Base-by-base conservation (phyloP, 30 jellyfish, hydroid and myxozoan species). In the Clytia hemisphaerica region DNA sequence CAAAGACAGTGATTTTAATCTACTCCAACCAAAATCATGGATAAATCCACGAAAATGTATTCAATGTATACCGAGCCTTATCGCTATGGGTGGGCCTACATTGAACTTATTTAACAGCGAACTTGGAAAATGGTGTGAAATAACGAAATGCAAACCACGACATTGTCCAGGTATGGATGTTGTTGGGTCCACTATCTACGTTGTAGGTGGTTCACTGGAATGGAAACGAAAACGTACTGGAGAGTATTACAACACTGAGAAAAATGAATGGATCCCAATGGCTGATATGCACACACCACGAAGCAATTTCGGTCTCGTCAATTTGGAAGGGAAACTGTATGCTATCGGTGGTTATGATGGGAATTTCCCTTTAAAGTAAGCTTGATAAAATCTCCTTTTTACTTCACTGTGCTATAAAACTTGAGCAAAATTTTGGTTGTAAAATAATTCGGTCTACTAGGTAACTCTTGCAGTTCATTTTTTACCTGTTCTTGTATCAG, bases 311-410 rank as follows among this genome's bases (percentile, higher is more conserved):
- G 95, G 93, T 35, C 58, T 89, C 55, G 92, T 74, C 9, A 78
- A 72, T 4, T 58, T 77, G 47, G 80, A 82, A 61, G 95, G 93
- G 2, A 75, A 67, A 54, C 63, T 89, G 63, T 89, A 89, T 68
- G 98, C 98, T 6, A 34, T 89, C 7, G 98, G 98, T 1, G 98
- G 98, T 10, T 89, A 89, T 75, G 95, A 89, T 77, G 98, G 98
- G 33, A 82, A 79, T 22, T 36, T 66, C 1, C 93, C 98, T 2
- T 35, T 89, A 67, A 82, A 92, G 98, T 89, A 53, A 21, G 73
- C 59, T 1, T 7, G 15, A 7, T n/a, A n/a, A n/a, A n/a, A n/a
- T n/a, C n/a, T n/a, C n/a, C n/a, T n/a, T n/a, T n/a, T n/a, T n/a
- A n/a, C n/a, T n/a, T n/a, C n/a, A n/a, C n/a, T n/a, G n/a, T n/a